Evolutionary conservation across 2,888 invertebrate species (phyloP), one percentile per base, ranked within the genome.

Genomic region (Zhengitettix transpicula): DNA sequence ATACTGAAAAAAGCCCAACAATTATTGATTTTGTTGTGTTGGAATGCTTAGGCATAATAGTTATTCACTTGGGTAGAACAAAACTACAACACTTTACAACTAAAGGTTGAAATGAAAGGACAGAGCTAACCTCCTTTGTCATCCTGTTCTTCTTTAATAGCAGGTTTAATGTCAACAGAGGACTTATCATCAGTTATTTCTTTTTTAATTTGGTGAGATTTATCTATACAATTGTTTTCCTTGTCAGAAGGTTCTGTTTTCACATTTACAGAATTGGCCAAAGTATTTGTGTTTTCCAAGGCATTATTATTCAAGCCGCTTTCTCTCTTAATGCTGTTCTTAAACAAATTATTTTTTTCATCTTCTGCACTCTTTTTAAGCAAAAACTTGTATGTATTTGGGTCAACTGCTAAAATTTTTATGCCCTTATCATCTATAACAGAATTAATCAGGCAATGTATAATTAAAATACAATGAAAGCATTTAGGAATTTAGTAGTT

Each of bases 381-480:
- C 59, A 91, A 77, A 69, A 84, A 85, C 64, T 83, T 82, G 69
- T 86, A 85, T 0, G 89, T 86, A 64, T 83, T 81, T 1, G 87
- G 87, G 74, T 89, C 88, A n/a, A 91, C 81, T 10, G 85, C 81
- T 58, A 90, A 73, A 52, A 90, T 81, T 74, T 90, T 90, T 52
- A 85, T 75, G 1, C 80, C 81, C 61, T 75, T 77, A 59, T 81
- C 81, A 72, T 87, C 85, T 68, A 61, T 58, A 66, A 47, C 47
- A 47, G 9, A 47, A 47, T 47, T 2, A 12, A 47, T 47, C 2
- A 2, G 8, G 47, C 8, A 8, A 47, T 5, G 9, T 14, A 47
- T 14, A 7, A 42, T 42, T 12, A 42, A 11, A 12, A 42, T 42
- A 10, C 12, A 12, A 11, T 42, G 44, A 42, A 11, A 28, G 28